These are phyloP conservation scores for Scomber colias DNA, from an alignment of 2,113 vertebrate species.

Conservation along the genomic window DNA sequence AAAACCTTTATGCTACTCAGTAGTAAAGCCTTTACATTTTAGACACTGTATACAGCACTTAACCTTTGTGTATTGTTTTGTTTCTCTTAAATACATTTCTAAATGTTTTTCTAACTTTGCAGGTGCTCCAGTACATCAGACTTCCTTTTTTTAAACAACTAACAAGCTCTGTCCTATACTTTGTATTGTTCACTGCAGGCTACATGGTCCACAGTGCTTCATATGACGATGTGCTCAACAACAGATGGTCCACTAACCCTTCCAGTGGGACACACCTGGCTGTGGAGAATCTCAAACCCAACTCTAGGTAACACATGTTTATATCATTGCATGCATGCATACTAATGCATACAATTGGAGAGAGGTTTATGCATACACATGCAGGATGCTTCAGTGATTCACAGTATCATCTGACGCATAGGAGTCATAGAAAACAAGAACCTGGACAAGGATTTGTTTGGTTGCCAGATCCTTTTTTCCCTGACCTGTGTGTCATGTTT, in stretches of 20 bases:
- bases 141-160: not conserved
- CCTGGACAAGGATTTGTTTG: constrained; percentile 25
- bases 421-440: constrained; percentile 27
- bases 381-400: constrained; percentile 5
- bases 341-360: not conserved
- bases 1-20: not conserved
- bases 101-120: not conserved
- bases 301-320: constrained; percentile 89
- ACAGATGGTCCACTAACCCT: constrained; percentile 91
- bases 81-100: not conserved
- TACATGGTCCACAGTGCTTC: constrained; percentile 97
- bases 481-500: constrained; percentile 24
- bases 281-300: constrained; percentile 98
- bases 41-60: not conserved
- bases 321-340: not conserved
- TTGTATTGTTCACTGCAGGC: constrained; percentile 79
- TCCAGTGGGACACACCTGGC: constrained; percentile 90
- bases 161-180: not conserved
- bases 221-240: constrained; percentile 95
- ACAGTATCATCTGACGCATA: constrained; percentile 14
- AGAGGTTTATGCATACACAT: not conserved
- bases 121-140: not conserved
- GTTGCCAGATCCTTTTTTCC: constrained; percentile 1
- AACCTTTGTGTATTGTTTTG: not conserved
- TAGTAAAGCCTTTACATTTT: not conserved